These are phyloP conservation scores for Apamea sordens DNA, from an alignment of 2,888 invertebrate genomes.

Conservation along the genomic window DNA sequence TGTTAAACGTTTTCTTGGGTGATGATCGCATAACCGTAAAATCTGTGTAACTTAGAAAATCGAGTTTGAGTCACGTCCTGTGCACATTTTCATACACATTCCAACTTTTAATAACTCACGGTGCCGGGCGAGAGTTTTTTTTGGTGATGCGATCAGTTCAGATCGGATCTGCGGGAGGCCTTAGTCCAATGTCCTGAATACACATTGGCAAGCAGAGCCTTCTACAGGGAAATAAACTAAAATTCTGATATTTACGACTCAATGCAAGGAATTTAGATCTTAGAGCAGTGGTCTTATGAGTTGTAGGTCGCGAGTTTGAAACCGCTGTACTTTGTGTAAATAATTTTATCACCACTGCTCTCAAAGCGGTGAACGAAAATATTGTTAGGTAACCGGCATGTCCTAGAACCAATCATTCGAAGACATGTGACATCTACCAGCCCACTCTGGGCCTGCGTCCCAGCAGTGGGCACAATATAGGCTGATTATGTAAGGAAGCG, in stretches of 20 bases:
- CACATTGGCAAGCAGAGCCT: not conserved
- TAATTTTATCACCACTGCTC: not conserved
- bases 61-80: no score
- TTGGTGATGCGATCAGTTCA: not conserved
- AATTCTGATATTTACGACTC: not conserved
- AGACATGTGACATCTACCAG: not conserved
- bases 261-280: not conserved
- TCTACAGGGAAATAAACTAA: not conserved
- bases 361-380: not conserved
- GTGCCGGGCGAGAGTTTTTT: not conserved
- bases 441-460: not conserved
- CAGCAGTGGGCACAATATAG: not conserved
- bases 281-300: not conserved
- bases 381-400: not conserved
- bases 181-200: constrained; percentile 5
- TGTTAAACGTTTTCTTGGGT: not conserved
- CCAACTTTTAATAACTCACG: no score
- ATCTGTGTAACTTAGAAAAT: not conserved
- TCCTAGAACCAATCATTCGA: not conserved
- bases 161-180: not conserved
- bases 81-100: not conserved
- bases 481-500: not conserved
- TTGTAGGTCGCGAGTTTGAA: not conserved
- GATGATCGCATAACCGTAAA: not conserved
- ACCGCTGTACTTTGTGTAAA: not conserved